These are phyloP conservation scores for Notodonta dromedarius DNA, from an alignment of 2,888 invertebrate species.

Conservation along the genomic window DNA sequence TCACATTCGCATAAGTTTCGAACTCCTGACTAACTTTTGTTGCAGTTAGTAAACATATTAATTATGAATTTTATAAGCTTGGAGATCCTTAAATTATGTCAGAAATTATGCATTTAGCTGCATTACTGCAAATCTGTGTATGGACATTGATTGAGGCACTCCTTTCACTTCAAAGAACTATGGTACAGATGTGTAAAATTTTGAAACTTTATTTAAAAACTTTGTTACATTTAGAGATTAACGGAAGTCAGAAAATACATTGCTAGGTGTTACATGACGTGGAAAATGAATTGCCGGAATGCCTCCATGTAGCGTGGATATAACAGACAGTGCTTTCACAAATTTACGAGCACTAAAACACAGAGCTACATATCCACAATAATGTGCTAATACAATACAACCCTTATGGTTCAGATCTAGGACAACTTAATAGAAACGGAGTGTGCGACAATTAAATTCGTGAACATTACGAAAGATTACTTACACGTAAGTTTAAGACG, in stretches of 20 bases:
- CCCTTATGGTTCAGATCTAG: slow-evolving; percentile 32
- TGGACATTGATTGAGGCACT: slow-evolving; percentile 24
- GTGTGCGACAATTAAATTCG: slow-evolving; percentile 25
- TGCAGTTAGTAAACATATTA: slow-evolving; percentile 1
- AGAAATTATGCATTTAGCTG: slow-evolving; percentile 27
- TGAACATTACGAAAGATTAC: slow-evolving; percentile 25
- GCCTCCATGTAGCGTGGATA: slow-evolving; percentile 20
- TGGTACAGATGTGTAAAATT: slow-evolving; percentile 10
- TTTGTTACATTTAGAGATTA: background rate
- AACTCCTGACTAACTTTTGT: background rate
- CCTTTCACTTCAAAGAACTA: slow-evolving; percentile 30
- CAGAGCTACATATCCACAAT: slow-evolving; percentile 20
- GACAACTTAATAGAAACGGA: slow-evolving; percentile 32
- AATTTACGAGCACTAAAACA: slow-evolving; percentile 37
- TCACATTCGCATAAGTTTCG: no score
- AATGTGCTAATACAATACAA: slow-evolving; percentile 34
- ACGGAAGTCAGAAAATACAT: background rate
- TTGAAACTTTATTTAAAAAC: background rate
- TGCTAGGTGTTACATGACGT: background rate
- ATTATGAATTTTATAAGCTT: slow-evolving; percentile 19
- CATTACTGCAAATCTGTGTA: slow-evolving; percentile 31
- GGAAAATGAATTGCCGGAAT: slow-evolving; percentile 27
- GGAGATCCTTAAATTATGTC: slow-evolving; percentile 15
- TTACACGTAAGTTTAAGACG: slow-evolving; percentile 25
- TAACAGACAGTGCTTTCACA: slow-evolving; percentile 29